Percentiles rank a stretch among this genome's conserved stretches.
phyloP scores from a whole-genome alignment of 2,888 invertebrate species.

The Mylabris sibirica region DNA sequence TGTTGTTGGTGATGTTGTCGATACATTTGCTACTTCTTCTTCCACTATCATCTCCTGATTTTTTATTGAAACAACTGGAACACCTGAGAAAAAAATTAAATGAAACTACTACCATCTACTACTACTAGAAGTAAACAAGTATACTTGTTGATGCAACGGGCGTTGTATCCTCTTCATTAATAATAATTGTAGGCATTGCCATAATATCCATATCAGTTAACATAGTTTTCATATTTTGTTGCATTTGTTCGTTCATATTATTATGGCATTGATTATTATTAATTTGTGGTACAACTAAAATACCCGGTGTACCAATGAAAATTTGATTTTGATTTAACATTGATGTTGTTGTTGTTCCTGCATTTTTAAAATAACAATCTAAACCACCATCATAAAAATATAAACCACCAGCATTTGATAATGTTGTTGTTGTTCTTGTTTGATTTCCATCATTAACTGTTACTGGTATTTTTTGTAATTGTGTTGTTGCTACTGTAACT shows the following conservation, averaged over 20 bases:
- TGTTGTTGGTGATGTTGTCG: no score
- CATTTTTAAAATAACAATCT: constrained; percentile 38
- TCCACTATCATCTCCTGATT: no score
- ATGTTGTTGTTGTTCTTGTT: constrained; percentile 8
- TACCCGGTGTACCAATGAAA: constrained; percentile 35
- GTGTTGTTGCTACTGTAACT: constrained; percentile 32
- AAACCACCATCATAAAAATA: constrained; percentile 40
- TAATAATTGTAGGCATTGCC: constrained; percentile 56
- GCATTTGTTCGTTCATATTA: constrained; percentile 23
- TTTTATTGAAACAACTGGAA: no score
- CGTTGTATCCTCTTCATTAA: constrained; percentile 32
- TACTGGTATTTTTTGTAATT: constrained; percentile 5
- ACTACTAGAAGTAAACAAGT: no score
- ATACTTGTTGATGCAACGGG: not conserved
- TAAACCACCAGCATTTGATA: constrained; percentile 32
- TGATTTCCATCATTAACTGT: not conserved
- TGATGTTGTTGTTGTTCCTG: constrained; percentile 20
- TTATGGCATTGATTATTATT: constrained; percentile 37
- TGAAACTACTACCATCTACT: no score
- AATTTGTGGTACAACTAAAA: constrained; percentile 39
- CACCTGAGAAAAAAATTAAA: no score
- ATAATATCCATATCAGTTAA: constrained; percentile 54
- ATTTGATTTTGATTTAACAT: constrained; percentile 32
- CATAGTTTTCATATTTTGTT: constrained; percentile 18
- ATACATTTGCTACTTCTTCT: no score